Base-by-base conservation (phyloP, 1,140 invertebrate genomes). In the Calosoma granatense region DNA sequence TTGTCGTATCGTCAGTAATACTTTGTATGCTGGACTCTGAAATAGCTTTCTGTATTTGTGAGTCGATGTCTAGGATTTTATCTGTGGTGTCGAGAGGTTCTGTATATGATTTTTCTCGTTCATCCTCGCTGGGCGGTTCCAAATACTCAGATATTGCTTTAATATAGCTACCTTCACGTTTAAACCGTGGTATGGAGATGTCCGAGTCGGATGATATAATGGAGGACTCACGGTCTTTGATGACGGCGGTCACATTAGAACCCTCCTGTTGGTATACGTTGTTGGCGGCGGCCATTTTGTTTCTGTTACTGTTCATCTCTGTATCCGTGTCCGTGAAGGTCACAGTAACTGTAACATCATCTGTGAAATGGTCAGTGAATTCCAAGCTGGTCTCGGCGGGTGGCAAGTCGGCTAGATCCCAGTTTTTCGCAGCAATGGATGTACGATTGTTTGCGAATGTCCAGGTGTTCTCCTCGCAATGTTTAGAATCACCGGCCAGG, bases 331-430 rank as follows among this genome's bases (percentile, higher is more conserved):
- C 36, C 15, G 23, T 21, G 6, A n/a, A n/a, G 6, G 26, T 9
- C 6, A 36, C n/a, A 36, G 26, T n/a, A n/a, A n/a, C n/a, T n/a
- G n/a, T 9, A 36, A 36, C n/a, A 14, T 15, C 6, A 9, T 17
- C 19, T 6, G 2, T 3, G 20, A 53, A 53, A 11, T 53, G 3
- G 20, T 72, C 74, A 20, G 74, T 74, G 58, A 75, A 67, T 66
- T 75, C 73, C 15, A 72, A 72, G 67, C 74, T 36, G 9, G 41
- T 9, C 17, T 47, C 41, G 4, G 63, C 63, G 62, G 62, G 67
- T 26, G 65, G 67, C 59, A 77, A 71, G 62, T 75, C 70, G 63
- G 74, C 74, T 57, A 80, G 64, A 67, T 80, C 76, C 54, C 74
- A 78, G 63, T 79, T 70, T 53, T 72, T 69, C 12, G 63, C 64